Evolutionary conservation across 2,888 invertebrate species (phyloP).

Genomic region (Drosophila silvestris): DNA sequence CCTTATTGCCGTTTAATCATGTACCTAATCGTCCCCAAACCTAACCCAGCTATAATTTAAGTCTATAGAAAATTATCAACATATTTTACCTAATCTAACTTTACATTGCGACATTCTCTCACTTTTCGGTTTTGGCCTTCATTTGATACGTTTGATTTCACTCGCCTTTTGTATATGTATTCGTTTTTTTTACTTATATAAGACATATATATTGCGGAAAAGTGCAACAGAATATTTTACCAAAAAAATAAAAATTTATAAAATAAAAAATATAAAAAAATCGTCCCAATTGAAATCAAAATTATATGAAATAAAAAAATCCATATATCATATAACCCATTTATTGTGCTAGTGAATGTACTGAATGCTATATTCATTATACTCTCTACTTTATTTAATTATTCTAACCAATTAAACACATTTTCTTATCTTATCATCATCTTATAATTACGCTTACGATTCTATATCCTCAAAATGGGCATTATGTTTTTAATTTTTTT

Average conservation of each 20-base stretch:
- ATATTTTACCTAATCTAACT: slow-evolving; percentile 22
- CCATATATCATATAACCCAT: slow-evolving; percentile 76
- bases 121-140: slow-evolving; percentile 34
- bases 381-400: slow-evolving; percentile 72
- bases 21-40: slow-evolving; percentile 9
- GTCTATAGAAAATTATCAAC: slow-evolving; percentile 15
- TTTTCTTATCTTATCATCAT: slow-evolving; percentile 56
- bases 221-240: slow-evolving; percentile 48
- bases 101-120: slow-evolving; percentile 29
- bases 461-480: slow-evolving; percentile 44
- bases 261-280: slow-evolving; percentile 35
- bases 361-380: slow-evolving; percentile 85
- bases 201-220: slow-evolving; percentile 43
- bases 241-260: slow-evolving; percentile 5
- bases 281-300: slow-evolving; percentile 33
- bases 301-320: slow-evolving; percentile 49
- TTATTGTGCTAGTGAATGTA: slow-evolving; percentile 86
- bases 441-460: slow-evolving; percentile 55
- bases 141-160: slow-evolving; percentile 40
- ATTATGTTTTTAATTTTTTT: slow-evolving; percentile 35
- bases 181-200: slow-evolving; percentile 38
- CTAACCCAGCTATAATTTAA: slow-evolving; percentile 12
- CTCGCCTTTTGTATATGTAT: slow-evolving; percentile 55
- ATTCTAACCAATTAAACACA: slow-evolving; percentile 65
- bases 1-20: slow-evolving; percentile 8